phyloP scores from a whole-genome alignment of 2,113 vertebrate genomes.

The Trichomycterus rosablanca region DNA sequence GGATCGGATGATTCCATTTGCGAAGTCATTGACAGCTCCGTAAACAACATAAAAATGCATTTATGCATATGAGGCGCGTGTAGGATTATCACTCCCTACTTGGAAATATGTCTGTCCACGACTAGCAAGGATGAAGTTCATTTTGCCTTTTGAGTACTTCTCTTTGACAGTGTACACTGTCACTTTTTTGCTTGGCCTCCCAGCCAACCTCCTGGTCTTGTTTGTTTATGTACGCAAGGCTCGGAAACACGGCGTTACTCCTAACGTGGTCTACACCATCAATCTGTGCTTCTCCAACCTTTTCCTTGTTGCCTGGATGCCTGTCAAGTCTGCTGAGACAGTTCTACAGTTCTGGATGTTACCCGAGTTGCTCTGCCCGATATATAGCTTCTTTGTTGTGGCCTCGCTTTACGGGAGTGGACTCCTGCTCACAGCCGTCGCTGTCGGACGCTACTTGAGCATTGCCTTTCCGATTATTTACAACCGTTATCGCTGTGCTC shows the following conservation, averaged over 20 bases:
- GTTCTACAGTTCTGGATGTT: constrained; percentile 58
- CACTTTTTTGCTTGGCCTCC: constrained; percentile 72
- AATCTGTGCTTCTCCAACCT: constrained; percentile 75
- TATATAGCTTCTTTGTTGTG: constrained; percentile 71
- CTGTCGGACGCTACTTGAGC: constrained; percentile 71
- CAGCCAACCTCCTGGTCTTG: constrained; percentile 69
- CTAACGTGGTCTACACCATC: constrained; percentile 74
- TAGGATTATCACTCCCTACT: background rate
- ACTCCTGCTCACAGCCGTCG: constrained; percentile 69
- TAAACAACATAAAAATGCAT: background rate
- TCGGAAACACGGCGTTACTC: constrained; percentile 62
- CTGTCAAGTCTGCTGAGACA: constrained; percentile 64
- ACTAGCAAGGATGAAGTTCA: constrained; percentile 1
- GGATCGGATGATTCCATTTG: too few species aligned
- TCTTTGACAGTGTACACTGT: constrained; percentile 59
- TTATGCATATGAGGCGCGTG: background rate
- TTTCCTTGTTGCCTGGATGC: constrained; percentile 66
- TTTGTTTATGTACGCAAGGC: constrained; percentile 67
- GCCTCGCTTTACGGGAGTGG: constrained; percentile 71
- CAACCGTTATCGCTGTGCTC: constrained; percentile 67
- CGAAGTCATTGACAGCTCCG: too few species aligned
- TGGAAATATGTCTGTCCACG: background rate
- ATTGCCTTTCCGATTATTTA: constrained; percentile 73
- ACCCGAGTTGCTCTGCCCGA: constrained; percentile 58
- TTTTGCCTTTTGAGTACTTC: constrained; percentile 34